These are phyloP conservation scores for Microdon myrmicae DNA, from an alignment of 2,888 invertebrate species.

Conservation along the genomic window DNA sequence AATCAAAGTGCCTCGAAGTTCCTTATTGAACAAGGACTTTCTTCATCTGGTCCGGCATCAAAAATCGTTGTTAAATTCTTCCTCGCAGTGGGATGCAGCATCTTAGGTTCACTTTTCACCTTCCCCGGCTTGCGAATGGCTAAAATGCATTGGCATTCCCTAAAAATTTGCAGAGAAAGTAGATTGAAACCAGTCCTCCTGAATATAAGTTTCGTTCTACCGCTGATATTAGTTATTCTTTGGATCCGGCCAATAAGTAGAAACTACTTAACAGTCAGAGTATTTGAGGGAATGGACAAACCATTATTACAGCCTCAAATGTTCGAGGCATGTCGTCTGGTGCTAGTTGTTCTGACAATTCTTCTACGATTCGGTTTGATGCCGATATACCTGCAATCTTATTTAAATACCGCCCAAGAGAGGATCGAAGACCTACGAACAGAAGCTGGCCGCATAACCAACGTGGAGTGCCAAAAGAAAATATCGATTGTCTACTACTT, in stretches of 20 bases:
- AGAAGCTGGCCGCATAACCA: constrained; percentile 94
- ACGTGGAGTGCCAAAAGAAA: constrained; percentile 73
- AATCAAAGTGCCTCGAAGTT: constrained; percentile 87
- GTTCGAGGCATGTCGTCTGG: constrained; percentile 84
- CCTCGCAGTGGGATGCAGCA: constrained; percentile 86
- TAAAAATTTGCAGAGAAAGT: constrained; percentile 78
- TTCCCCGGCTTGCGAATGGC: constrained; percentile 94
- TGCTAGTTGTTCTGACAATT: constrained; percentile 75
- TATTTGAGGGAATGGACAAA: constrained; percentile 81
- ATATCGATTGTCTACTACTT: constrained; percentile 93
- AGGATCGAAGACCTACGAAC: constrained; percentile 83
- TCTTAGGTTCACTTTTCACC: constrained; percentile 89
- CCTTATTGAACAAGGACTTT: constrained; percentile 83
- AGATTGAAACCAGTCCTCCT: constrained; percentile 75
- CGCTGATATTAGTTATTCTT: constrained; percentile 83
- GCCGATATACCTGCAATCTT: constrained; percentile 91
- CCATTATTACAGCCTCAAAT: constrained; percentile 83
- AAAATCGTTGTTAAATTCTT: constrained; percentile 89
- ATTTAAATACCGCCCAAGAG: constrained; percentile 90
- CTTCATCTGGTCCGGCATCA: constrained; percentile 88
- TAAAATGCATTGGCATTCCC: constrained; percentile 89
- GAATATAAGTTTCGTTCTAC: constrained; percentile 88
- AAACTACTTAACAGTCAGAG: constrained; percentile 80
- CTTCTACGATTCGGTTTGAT: constrained; percentile 79
- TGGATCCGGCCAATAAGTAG: constrained; percentile 92